Evolutionary conservation across 2,888 invertebrate species (phyloP).

Genomic region (Yponomeuta sedellus): DNA sequence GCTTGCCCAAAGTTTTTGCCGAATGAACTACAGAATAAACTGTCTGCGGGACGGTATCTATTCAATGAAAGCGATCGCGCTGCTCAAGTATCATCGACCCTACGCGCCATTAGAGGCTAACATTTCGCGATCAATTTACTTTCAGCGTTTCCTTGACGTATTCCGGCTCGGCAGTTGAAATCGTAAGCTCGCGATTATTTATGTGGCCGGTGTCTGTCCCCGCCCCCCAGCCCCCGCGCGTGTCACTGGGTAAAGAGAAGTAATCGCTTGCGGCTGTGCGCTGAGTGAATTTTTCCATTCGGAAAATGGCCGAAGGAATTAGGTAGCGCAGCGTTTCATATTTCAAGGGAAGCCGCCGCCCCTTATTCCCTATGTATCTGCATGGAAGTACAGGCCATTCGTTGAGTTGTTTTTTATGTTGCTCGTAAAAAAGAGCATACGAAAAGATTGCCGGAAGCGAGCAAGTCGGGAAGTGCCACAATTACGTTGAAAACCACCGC

Average conservation of each 20-base stretch:
- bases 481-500: conserved; percentile 37
- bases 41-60: neutral
- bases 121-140: conserved; percentile 50
- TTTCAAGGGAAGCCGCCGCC: conserved; percentile 43
- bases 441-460: conserved; percentile 45
- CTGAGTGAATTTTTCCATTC: conserved; percentile 68
- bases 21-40: neutral
- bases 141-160: conserved; percentile 50
- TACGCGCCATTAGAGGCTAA: conserved; percentile 39
- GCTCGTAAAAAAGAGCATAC: conserved; percentile 50
- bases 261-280: conserved; percentile 61
- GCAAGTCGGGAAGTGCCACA: conserved; percentile 46
- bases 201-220: conserved; percentile 44
- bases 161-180: conserved; percentile 45
- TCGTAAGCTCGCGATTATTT: conserved; percentile 68
- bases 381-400: conserved; percentile 35
- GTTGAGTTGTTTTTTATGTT: conserved; percentile 53
- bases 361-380: conserved; percentile 31
- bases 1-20: neutral
- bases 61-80: conserved; percentile 6
- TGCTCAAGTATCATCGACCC: conserved; percentile 20
- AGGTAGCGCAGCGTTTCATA: conserved; percentile 55
- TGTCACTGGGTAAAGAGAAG: conserved; percentile 60
- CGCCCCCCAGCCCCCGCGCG: conserved; percentile 34
- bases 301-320: conserved; percentile 63